These are phyloP conservation scores for Leptopilina clavipes DNA, from an alignment of 1,140 invertebrate genomes.

Conservation along the genomic window DNA sequence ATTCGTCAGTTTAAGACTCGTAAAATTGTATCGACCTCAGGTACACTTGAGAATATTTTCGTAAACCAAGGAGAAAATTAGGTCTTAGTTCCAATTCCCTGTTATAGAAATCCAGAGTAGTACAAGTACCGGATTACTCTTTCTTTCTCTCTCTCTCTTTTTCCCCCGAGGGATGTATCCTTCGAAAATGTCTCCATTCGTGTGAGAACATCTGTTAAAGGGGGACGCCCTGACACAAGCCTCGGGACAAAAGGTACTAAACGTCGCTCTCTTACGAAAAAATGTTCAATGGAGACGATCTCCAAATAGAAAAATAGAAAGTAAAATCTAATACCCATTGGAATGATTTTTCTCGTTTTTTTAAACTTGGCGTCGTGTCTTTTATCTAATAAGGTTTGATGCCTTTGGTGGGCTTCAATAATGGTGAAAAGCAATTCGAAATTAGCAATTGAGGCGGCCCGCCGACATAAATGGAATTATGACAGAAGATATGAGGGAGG, in stretches of 20 bases:
- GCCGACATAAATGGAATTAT: conserved; percentile 10
- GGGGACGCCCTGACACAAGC: neutral
- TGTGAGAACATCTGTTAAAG: conserved; percentile 56
- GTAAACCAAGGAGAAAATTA: conserved; percentile 27
- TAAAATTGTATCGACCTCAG: conserved; percentile 30
- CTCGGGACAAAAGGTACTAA: conserved; percentile 47
- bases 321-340: neutral
- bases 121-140: conserved; percentile 58
- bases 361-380: neutral
- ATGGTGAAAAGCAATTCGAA: conserved; percentile 15
- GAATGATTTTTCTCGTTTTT: neutral
- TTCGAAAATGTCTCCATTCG: conserved; percentile 51
- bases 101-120: conserved; percentile 46
- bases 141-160: too few relatives aligned
- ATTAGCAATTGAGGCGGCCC: neutral
- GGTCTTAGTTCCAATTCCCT: neutral
- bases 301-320: neutral
- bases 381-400: neutral
- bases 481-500: conserved; percentile 15
- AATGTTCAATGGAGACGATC: conserved; percentile 33
- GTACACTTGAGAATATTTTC: conserved; percentile 23
- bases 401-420: neutral
- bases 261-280: conserved; percentile 37
- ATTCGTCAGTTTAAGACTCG: neutral
- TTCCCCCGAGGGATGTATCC: conserved; percentile 38